Base-by-base conservation (phyloP, 2,113 vertebrate species). In the Callopanchax toddi region DNA sequence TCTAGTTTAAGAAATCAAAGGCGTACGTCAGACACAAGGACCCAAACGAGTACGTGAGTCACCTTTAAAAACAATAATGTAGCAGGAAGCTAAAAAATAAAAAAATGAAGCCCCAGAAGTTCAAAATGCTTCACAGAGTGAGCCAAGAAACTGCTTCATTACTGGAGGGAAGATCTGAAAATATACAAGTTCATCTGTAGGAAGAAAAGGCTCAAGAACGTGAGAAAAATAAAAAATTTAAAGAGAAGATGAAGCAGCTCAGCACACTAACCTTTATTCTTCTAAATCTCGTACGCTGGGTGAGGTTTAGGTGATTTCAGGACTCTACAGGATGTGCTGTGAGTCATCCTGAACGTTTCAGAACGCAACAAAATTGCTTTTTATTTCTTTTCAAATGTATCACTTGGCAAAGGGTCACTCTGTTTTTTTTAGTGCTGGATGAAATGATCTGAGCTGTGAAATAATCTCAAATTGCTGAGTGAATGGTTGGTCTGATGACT, bases 381-480 rank as follows among this genome's bases (percentile, higher is more conserved):
- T 51, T 16, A 62, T 77, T 39, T 59, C 52, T 37, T 23, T 16
- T 11, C 16, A n/a, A 18, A 76, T 67, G 56, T 53, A 59, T 83
- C 17, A 57, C 40, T 55, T 36, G n/a, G 51, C 34, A 68, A 66
- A 77, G 40, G 36, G 51, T 46, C 53, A 69, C 67, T 42, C 52
- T 59, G 48, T 69, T 51, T 55, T 44, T 67, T 55, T 71, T 63
- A 63, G 68, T 18, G 39, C 53, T 8, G 51, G 59, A 17, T 63
- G 61, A 83, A 84, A 86, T 48, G 67, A 82, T 74, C 76, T 48
- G 62, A 68, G 51, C 50, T 74, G 69, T 78, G 58, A 77, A 80
- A 83, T 66, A 54, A 79, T 60, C 74, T 77, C 54, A 60, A 50
- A 71, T 77, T 53, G 54, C 78, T 49, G 67, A 79, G 65, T 45